phyloP scores from a whole-genome alignment of 2,888 invertebrate genomes.

The Melinopterus prodromus region DNA sequence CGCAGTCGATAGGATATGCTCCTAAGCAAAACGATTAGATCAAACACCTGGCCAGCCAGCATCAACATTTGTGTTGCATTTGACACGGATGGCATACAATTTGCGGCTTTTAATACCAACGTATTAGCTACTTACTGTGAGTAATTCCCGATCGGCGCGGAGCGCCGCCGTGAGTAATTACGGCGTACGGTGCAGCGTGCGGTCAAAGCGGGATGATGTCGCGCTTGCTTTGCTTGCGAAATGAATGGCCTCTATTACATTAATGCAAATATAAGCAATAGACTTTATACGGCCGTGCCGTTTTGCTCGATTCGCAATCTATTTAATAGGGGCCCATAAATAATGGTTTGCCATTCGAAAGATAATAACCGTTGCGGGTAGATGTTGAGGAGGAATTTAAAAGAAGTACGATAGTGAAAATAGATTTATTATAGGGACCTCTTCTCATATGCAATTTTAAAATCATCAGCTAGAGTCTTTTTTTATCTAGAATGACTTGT shows the following conservation, averaged over 20 bases:
- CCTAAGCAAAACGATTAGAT: background rate
- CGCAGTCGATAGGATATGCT: background rate
- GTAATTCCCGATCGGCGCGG: background rate
- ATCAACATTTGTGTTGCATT: background rate
- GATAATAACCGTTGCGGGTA: background rate
- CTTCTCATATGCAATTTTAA: too few species aligned
- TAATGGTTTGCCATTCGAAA: background rate
- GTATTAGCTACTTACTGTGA: background rate
- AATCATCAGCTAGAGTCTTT: too few species aligned
- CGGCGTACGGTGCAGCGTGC: background rate
- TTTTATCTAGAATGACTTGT: too few species aligned
- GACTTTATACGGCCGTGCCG: background rate
- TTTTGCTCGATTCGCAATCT: slow-evolving; percentile 4
- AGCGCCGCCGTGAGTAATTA: background rate
- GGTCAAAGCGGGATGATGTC: background rate
- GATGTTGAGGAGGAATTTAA: background rate
- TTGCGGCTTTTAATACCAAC: background rate
- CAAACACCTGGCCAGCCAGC: background rate
- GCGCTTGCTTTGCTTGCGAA: background rate
- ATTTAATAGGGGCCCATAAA: slow-evolving; percentile 4
- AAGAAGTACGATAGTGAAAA: background rate
- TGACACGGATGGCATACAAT: background rate
- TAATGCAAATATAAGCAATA: background rate
- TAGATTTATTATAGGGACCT: too few species aligned
- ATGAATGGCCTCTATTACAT: background rate